Evolutionary conservation across 2,888 invertebrate species (phyloP), one percentile per base, ranked within the genome.

Genomic region (Zaprionus bogoriensis): DNA sequence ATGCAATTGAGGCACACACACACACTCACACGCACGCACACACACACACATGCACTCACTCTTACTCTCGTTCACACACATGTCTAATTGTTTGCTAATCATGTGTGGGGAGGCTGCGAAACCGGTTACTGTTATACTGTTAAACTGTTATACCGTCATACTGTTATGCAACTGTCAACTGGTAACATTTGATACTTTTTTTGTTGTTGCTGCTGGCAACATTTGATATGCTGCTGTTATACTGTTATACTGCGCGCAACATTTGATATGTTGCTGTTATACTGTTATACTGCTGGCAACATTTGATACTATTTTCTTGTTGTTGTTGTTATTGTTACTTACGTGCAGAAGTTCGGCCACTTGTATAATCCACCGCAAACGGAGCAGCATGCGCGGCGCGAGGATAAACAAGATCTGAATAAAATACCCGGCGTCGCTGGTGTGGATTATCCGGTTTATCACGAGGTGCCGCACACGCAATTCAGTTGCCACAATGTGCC

Each of bases 381-480:
- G 58, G 84, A 81, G 51, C 78, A 82, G 53, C 72, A 65, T 50
- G 62, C 63, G 10, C 75, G 74, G 10, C 81, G 59, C 9, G 85
- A 89, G 63, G 85, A 89, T 44, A 87, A 90, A 88, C 96, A 96
- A 80, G 96, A 96, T 87, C 93, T 96, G 0, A 94, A 93, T 74
- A 96, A 96, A 90, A 94, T 96, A 19, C 96, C 96, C 0, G 96
- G 96, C 9, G 92, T 92, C 0, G 93, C 97, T 0, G 96, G 96
- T 1, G 94, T 95, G 1, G 96, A 97, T 90, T 97, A 94, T 91
- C 97, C 97, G 0, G 92, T 96, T 50, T 96, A 94, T 90, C 95
- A 95, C 88, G 91, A 92, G 65, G 95, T 96, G 1, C 97, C 97
- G 0, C 93, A 94, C 25, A 97, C 97, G 14, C 93, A 93, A 74